phyloP scores from a whole-genome alignment of 2,888 invertebrate genomes.

The Drosophila ochracea region DNA sequence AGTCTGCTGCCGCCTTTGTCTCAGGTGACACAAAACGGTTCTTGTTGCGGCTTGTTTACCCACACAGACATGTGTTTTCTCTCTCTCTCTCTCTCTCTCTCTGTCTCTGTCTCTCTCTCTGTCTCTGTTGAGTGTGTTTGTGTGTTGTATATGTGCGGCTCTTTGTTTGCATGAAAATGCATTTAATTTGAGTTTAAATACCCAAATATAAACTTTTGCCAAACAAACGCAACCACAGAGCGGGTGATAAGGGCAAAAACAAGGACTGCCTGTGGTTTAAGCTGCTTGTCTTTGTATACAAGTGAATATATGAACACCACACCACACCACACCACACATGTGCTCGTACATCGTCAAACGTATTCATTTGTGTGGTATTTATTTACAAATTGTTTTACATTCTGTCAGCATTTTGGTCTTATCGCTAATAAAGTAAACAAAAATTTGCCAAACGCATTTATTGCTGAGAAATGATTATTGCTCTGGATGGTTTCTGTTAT shows the following conservation, averaged over 20 bases:
- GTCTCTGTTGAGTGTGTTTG: conserved; percentile 1
- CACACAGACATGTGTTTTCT: conserved; percentile 16
- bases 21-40: conserved; percentile 73
- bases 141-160: conserved; percentile 27
- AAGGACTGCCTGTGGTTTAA: conserved; percentile 49
- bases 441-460: conserved; percentile 72
- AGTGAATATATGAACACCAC: conserved; percentile 27
- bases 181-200: conserved; percentile 84
- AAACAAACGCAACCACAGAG: conserved; percentile 72
- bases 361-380: conserved; percentile 30
- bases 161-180: conserved; percentile 80
- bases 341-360: conserved; percentile 5
- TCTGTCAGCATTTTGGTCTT: conserved; percentile 71
- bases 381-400: conserved; percentile 69
- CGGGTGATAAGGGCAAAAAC: conserved; percentile 13
- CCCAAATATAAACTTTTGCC: conserved; percentile 79
- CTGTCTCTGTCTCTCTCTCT: background rate
- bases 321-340: background rate
- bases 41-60: conserved; percentile 64
- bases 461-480: conserved; percentile 67
- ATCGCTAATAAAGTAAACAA: conserved; percentile 68
- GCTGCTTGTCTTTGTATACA: conserved; percentile 50
- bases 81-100: background rate
- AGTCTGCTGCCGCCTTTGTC: conserved; percentile 60
- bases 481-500: conserved; percentile 18